A percentile compares a stretch with the other conserved stretches of the same genome.
These are phyloP conservation scores for Varecia variegata DNA, from an alignment of 2,797 vertebrate species.

Conservation along the genomic window DNA sequence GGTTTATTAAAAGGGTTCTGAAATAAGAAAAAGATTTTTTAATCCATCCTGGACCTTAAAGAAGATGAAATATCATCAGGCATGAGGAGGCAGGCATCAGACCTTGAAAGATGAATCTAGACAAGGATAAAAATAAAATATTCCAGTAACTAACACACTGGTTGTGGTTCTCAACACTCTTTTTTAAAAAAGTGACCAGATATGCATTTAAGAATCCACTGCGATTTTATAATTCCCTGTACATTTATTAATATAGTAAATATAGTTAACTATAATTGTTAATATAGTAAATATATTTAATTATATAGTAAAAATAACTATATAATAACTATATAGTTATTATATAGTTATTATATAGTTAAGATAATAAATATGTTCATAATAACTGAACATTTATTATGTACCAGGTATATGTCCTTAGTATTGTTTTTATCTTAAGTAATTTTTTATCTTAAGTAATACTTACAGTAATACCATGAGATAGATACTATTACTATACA, in stretches of 20 bases:
- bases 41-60: neutral
- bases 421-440: neutral
- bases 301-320: too few species aligned
- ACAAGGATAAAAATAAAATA: neutral
- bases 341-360: too few species aligned
- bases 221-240: neutral
- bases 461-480: neutral
- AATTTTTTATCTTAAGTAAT: neutral
- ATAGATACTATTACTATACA: neutral
- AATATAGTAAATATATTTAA: too few species aligned
- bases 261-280: too few species aligned
- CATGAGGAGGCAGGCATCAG: neutral
- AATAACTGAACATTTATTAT: neutral
- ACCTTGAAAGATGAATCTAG: neutral
- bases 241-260: neutral
- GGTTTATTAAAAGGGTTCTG: neutral
- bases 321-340: too few species aligned
- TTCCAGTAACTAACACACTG: neutral
- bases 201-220: neutral
- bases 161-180: neutral
- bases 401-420: neutral
- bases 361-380: too few species aligned
- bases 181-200: neutral
- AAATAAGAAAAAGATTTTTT: neutral
- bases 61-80: neutral